Evolutionary conservation across 2,113 vertebrate species (phyloP), one percentile per base, ranked within the genome.

Genomic region (Poeciliopsis occidentalis): DNA sequence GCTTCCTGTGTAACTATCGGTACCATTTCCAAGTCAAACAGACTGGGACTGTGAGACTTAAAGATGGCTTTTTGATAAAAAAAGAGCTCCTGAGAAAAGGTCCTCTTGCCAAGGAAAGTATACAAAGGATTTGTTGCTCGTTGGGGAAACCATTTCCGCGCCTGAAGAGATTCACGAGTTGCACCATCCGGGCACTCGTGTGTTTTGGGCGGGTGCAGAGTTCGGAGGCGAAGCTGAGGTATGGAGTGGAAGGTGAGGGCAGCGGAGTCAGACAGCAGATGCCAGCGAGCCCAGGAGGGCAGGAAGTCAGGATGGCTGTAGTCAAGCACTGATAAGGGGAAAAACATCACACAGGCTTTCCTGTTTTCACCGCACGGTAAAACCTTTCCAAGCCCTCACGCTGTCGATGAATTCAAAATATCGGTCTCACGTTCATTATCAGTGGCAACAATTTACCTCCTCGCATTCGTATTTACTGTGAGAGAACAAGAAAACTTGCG

Each of bases 181-280:
- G 27, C 12, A 12, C 37, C 31, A 8, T 64, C 60, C 17, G 67
- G 61, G 22, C 19, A 67, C 26, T 47, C 54, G 69, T 75, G 71
- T 61, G 47, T 57, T 71, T 27, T 4, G n/a, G 17, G 1, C 17
- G 11, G 44, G 64, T 63, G 19, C 64, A 78, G 63, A 80, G 85
- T 75, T 85, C 47, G 73, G 60, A 37, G 63, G 37, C 5, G 26
- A 65, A 0, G 60, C 37, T 67, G 54, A 19, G 75, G 75, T 81
- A 83, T 12, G 54, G 41, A 78, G 51, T 32, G 73, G 64, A 32
- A 86, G 80, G 86, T 85, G 82, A 92, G 92, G 93, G 89, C 91
- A 93, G 74, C 69, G 63, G 86, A 92, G 94, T 94, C 94, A 95
- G 88, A 65, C 44, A 70, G 69, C 94, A 95, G 92, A 93, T 93